Evolutionary conservation across 2,888 invertebrate species (phyloP).

Genomic region (Rutpela maculata): DNA sequence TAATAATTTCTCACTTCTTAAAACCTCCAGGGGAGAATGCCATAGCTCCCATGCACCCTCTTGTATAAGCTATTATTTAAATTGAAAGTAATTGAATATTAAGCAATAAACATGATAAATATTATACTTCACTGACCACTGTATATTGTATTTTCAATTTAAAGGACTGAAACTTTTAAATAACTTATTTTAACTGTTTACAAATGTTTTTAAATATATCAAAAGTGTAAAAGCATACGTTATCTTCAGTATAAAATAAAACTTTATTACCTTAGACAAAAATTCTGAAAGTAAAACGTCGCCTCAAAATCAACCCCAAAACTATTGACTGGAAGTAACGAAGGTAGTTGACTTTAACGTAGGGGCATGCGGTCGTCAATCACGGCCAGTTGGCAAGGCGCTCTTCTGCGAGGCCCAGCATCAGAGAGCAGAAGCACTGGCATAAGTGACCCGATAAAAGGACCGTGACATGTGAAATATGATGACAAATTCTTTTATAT

Average conservation of each 20-base stretch:
- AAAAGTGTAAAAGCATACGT: background rate
- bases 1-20: too few species aligned
- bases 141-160: too few species aligned
- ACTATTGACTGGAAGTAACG: constrained; percentile 52
- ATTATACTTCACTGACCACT: too few species aligned
- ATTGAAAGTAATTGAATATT: too few species aligned
- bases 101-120: too few species aligned
- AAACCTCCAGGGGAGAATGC: too few species aligned
- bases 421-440: constrained; percentile 51
- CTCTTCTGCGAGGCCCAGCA: constrained; percentile 53
- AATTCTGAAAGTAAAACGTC: constrained; percentile 15
- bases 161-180: too few species aligned
- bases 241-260: background rate
- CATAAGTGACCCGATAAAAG: constrained; percentile 62
- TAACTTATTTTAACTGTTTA: too few species aligned
- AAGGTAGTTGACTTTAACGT: constrained; percentile 53
- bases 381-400: constrained; percentile 59
- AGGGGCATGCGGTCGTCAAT: constrained; percentile 59
- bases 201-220: too few species aligned
- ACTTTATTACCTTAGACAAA: constrained; percentile 20
- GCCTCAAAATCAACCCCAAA: constrained; percentile 35
- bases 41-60: too few species aligned
- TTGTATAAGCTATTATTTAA: too few species aligned
- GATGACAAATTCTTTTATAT: constrained; percentile 62
- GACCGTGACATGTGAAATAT: constrained; percentile 63